These are phyloP conservation scores for Brachionus angularis DNA, from an alignment of 1,140 invertebrate species.

Conservation along the genomic window DNA sequence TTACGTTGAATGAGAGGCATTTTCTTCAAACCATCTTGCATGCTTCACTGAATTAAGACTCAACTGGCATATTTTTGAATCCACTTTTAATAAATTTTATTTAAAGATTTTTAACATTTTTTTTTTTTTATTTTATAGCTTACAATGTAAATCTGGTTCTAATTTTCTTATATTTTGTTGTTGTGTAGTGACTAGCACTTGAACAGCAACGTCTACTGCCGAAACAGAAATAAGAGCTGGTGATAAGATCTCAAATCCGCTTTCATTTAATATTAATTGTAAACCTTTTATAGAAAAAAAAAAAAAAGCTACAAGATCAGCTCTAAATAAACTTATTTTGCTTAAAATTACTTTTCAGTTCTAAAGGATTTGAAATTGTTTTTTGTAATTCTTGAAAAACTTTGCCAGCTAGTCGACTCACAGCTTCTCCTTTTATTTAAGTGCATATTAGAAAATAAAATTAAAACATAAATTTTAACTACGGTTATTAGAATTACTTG, in stretches of 20 bases:
- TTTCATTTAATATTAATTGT: constrained; percentile 54
- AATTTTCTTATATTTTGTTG: constrained; percentile 86
- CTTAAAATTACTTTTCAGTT: constrained; percentile 29
- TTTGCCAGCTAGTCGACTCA: neutral
- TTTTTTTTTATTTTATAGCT: too few species aligned
- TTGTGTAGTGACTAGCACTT: constrained; percentile 83
- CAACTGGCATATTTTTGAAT: constrained; percentile 76
- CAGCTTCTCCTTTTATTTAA: constrained; percentile 35
- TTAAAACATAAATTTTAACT: too few species aligned
- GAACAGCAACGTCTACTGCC: constrained; percentile 70
- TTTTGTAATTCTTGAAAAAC: constrained; percentile 16
- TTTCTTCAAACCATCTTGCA: constrained; percentile 94
- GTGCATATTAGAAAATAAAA: too few species aligned
- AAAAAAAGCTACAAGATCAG: too few species aligned
- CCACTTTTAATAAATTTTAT: constrained; percentile 59
- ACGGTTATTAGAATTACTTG: constrained; percentile 60
- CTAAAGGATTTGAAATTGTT: constrained; percentile 22
- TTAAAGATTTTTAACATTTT: constrained; percentile 43
- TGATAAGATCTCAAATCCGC: constrained; percentile 70
- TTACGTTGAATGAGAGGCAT: constrained; percentile 79
- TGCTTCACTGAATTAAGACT: constrained; percentile 89
- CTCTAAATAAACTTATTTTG: too few species aligned
- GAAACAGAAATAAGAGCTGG: constrained; percentile 44
- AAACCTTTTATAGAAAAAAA: constrained; percentile 51
- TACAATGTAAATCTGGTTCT: constrained; percentile 78